These are phyloP conservation scores for Sebastes elongatus DNA, from an alignment of 2,797 vertebrate genomes.

Conservation along the genomic window DNA sequence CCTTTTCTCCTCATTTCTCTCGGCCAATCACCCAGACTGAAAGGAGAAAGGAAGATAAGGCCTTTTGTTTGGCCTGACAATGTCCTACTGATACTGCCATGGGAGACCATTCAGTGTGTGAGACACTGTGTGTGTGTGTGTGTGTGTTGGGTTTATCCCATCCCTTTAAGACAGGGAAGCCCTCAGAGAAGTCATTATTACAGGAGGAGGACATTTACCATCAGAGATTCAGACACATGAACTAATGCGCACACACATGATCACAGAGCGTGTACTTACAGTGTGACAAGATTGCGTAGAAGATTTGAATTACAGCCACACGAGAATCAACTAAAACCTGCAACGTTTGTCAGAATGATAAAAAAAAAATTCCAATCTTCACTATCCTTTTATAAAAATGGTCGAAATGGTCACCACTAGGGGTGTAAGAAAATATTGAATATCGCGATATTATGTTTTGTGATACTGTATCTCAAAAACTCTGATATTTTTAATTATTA, in stretches of 20 bases:
- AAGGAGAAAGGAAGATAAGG: constrained; percentile 65
- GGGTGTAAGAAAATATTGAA: no score
- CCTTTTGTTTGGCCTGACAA: constrained; percentile 73
- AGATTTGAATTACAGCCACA: neutral
- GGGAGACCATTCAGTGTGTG: constrained; percentile 49
- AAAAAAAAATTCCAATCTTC: neutral
- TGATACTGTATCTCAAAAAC: no score
- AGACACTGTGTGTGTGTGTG: constrained; percentile 27
- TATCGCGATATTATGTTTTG: no score
- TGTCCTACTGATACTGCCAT: constrained; percentile 67
- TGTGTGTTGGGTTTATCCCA: constrained; percentile 24
- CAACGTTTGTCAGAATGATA: neutral
- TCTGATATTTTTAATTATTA: no score
- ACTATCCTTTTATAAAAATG: neutral
- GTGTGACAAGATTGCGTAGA: neutral
- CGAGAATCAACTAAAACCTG: neutral
- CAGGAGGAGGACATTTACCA: constrained; percentile 14
- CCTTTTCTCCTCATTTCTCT: constrained; percentile 68
- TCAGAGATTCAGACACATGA: constrained; percentile 7
- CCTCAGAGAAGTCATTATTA: constrained; percentile 47
- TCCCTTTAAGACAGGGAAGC: constrained; percentile 50
- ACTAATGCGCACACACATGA: neutral
- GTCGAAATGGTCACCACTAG: no score
- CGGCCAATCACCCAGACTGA: constrained; percentile 68
- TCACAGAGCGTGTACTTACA: neutral